Evolutionary conservation across 2,888 invertebrate genomes (phyloP), one percentile per base, ranked within the genome.

Genomic region (Galeruca laticollis): DNA sequence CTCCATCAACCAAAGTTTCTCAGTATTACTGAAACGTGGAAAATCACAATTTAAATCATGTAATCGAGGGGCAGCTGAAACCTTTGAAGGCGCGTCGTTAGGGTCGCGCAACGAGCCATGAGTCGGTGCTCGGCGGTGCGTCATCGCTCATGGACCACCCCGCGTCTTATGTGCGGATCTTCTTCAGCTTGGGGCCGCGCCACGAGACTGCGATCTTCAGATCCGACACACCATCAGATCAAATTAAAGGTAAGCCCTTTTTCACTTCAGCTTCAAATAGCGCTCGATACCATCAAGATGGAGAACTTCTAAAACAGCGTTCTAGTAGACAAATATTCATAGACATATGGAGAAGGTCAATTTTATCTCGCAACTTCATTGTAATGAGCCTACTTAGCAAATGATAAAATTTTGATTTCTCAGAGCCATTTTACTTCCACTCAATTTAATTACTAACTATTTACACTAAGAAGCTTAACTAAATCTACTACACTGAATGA

Each of bases 91-190:
- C 60, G 60, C 56, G 60, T 54, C 35, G 65, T 64, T 68, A 86
- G 63, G 87, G 87, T 5, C 86, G 70, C 88, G 88, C 82, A 87
- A 88, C 82, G 87, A 88, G 86, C 86, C 88, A 88, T 80, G 87
- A 89, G 62, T 87, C 87, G 78, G 83, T 82, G 78, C 84, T 86
- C 75, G 83, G 84, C 71, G 84, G 87, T 70, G 84, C 86, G 76
- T 84, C 84, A 75, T 84, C 87, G 76, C 82, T 75, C 68, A 84
- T 87, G 76, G 87, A 88, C 52, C 87, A 86, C 74, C 83, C 88
- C 77, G 86, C 88, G 77, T 86, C 87, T 74, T 60, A 47, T 60
- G 89, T 85, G 77, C 83, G 82, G 80, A 82, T 85, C 78, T 83
- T 81, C 77, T 86, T 86, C 80, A 83, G 82, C 82, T 85, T 85